These are phyloP conservation scores for Apus apus DNA, from an alignment of 2,113 vertebrate species.

Conservation along the genomic window DNA sequence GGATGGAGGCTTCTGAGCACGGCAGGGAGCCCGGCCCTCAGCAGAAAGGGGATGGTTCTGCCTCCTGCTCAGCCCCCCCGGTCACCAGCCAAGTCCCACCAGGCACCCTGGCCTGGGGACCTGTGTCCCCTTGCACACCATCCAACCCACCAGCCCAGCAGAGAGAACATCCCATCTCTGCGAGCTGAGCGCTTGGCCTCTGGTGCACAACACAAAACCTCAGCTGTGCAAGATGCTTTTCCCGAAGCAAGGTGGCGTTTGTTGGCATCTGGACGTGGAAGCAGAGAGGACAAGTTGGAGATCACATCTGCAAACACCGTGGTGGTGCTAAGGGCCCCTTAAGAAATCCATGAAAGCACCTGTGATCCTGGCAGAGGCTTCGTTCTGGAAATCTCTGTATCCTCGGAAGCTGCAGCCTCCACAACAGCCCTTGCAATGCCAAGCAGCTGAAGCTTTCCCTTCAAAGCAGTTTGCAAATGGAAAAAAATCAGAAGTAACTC, in stretches of 20 bases:
- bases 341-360: not conserved
- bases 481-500: not conserved
- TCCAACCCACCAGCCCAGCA: not conserved
- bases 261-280: not conserved
- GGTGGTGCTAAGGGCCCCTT: not conserved
- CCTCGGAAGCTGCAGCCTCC: not conserved
- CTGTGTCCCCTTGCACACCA: accelerated
- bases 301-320: not conserved
- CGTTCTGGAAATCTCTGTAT: not conserved
- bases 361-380: not conserved
- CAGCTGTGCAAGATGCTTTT: not conserved
- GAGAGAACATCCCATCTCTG: not conserved
- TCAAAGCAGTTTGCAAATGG: not conserved
- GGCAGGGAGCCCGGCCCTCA: accelerated
- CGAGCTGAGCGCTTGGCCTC: not conserved
- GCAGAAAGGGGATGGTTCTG: not conserved
- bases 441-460: not conserved
- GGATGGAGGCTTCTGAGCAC: not conserved
- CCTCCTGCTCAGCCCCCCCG: not conserved
- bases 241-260: not conserved
- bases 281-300: not conserved
- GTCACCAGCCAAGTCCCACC: accelerated
- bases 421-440: not conserved
- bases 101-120: not conserved
- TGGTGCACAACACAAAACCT: not conserved